These are phyloP conservation scores for Anguilla pacifica DNA, from an alignment of 2,797 vertebrate species.

Conservation along the genomic window DNA sequence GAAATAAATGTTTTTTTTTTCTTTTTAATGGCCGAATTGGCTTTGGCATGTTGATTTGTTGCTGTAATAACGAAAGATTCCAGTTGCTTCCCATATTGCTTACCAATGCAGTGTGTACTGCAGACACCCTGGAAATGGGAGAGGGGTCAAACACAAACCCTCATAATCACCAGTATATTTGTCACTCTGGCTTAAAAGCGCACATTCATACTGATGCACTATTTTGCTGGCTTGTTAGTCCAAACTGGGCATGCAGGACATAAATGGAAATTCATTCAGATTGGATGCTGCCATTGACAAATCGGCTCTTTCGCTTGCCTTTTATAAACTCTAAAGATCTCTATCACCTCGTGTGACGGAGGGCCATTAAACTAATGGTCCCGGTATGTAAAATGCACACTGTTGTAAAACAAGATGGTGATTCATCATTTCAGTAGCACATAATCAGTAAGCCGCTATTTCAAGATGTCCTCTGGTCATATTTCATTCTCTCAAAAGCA, in stretches of 20 bases:
- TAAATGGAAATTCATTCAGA: not conserved
- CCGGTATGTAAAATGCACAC: conserved; percentile 17
- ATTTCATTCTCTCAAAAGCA: not conserved
- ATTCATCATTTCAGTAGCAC: conserved; percentile 25
- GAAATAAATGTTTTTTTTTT: not conserved
- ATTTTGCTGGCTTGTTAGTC: not conserved
- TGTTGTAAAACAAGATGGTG: conserved; percentile 19
- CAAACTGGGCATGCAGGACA: not conserved
- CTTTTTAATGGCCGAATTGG: not conserved
- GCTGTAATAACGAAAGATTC: not conserved
- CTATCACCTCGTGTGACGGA: conserved; percentile 14
- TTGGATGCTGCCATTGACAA: conserved; percentile 5
- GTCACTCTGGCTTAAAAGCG: not conserved
- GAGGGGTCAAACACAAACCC: not conserved
- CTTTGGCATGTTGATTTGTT: not conserved
- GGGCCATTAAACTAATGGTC: conserved; percentile 24
- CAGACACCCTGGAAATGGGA: not conserved
- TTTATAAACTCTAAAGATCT: conserved; percentile 17
- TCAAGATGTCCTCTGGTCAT: conserved; percentile 7
- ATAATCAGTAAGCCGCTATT: conserved; percentile 11
- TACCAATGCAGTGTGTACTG: not conserved
- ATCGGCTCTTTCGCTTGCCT: conserved; percentile 18
- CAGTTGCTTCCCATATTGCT: not conserved
- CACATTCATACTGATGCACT: not conserved
- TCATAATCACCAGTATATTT: not conserved